Conservation (phyloP, 2,113 vertebrate species). For the Nibea albiflora region DNA sequence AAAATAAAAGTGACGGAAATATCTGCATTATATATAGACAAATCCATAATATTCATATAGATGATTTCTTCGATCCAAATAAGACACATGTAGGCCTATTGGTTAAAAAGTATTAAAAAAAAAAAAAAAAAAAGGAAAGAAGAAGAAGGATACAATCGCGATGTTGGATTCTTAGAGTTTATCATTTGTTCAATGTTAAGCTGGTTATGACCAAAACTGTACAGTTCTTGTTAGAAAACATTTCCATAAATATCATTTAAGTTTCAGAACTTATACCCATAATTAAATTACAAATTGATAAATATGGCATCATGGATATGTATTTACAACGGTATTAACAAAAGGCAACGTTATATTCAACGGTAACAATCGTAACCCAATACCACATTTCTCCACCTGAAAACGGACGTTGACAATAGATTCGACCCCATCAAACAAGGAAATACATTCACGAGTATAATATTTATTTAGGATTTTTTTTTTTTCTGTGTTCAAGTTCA, state of each 20-base stretch:
- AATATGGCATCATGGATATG: conserved; percentile 99
- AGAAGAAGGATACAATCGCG: conserved; percentile 86
- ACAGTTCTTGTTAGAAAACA: conserved; percentile 98
- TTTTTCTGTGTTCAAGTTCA: conserved; percentile 93
- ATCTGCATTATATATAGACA: conserved; percentile 84
- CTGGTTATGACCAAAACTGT: conserved; percentile 99
- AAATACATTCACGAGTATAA: conserved; percentile 99
- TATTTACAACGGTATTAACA: conserved; percentile 99
- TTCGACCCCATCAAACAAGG: conserved; percentile 97
- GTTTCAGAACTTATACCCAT: conserved; percentile 97
- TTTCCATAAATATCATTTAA: conserved; percentile 99
- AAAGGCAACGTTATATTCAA: conserved; percentile 99
- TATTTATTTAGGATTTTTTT: conserved; percentile 85
- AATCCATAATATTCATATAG: conserved; percentile 87
- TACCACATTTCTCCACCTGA: conserved; percentile 95
- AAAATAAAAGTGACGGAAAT: conserved; percentile 82
- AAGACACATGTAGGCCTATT: conserved; percentile 87
- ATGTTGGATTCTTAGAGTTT: conserved; percentile 93
- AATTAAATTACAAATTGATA: conserved; percentile 99
- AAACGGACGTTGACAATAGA: conserved; percentile 97
- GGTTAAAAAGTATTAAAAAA: conserved; percentile 73
- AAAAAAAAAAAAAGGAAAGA: conserved; percentile 17
- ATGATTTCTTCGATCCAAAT: conserved; percentile 84
- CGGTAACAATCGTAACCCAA: conserved; percentile 96
- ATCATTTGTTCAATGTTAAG: conserved; percentile 98